Evolutionary conservation across 2,797 vertebrate species (phyloP).

Genomic region (Coilia nasus): DNA sequence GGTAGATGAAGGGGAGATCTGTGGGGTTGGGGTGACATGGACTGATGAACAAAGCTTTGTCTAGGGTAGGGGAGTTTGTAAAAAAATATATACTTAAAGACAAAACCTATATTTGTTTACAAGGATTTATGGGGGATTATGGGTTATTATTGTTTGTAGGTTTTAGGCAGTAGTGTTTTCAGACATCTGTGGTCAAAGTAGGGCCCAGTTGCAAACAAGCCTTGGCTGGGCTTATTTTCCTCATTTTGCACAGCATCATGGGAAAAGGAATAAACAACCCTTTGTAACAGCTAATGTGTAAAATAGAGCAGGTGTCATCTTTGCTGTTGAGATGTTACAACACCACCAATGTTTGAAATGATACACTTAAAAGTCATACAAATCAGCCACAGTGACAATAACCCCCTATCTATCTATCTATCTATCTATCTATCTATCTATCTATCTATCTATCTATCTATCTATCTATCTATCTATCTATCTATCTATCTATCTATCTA

Average conservation of each 20-base stretch:
- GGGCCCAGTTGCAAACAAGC: background rate
- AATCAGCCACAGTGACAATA: background rate
- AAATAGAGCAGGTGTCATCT: too few species aligned
- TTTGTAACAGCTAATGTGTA: too few species aligned
- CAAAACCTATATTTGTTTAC: constrained; percentile 9
- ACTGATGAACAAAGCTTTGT: constrained; percentile 1
- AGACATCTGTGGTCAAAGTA: background rate
- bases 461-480: too few species aligned
- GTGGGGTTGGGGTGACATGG: background rate
- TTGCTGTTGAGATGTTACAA: too few species aligned
- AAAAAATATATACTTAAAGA: background rate
- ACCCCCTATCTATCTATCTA: too few species aligned
- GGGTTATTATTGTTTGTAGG: background rate
- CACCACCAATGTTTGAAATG: background rate
- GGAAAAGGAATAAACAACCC: too few species aligned
- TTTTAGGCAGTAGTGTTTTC: background rate
- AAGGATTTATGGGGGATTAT: constrained; percentile 6
- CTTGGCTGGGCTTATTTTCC: background rate
- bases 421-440: too few species aligned
- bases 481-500: too few species aligned
- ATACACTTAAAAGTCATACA: background rate
- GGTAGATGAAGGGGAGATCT: background rate
- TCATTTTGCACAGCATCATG: background rate
- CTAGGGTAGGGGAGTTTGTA: background rate
- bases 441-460: background rate